Evolutionary conservation across 2,797 vertebrate species (phyloP), one percentile per base, ranked within the genome.

Genomic region (Sphaeramia orbicularis): DNA sequence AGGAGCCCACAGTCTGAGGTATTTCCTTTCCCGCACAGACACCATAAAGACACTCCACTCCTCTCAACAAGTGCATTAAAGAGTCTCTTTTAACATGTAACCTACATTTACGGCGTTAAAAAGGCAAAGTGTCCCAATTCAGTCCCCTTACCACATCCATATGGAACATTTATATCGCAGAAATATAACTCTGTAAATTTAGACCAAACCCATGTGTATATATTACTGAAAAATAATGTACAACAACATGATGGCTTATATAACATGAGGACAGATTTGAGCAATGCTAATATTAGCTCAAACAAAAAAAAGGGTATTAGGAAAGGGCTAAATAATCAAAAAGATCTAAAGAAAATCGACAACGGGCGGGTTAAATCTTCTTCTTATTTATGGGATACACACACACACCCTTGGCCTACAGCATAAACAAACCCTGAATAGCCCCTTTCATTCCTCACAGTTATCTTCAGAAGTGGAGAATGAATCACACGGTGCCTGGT

Each of bases 341-440:
- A 32, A 75, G 58, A 63, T 52, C 37, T 37, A 30, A 57, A 72
- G 47, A 74, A 70, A 66, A 60, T 67, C 44, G 11, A 68, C 56
- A 80, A 52, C 38, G 84, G 62, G 65, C 15, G 5, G 2, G n/a
- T 72, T 71, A 78, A 70, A 40, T 73, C 19, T 61, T 69, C 44
- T 18, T 77, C 58, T 81, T 80, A 77, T 87, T 80, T 85, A 70
- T 75, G 53, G 72, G 15, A 16, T 58, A 40, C 53, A 74, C 57
- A 57, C 57, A 57, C 81, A 80, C 81, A 74, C 56, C 63, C 56
- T 37, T 84, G 71, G 83, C 87, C 89, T 84, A 65, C 58, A 91
- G 89, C 78, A 81, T 87, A 84, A 90, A 91, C 84, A 91, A 86
- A 84, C 73, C 57, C 75, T 84, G 69, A 90, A 89, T 86, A 69